phyloP scores from a whole-genome alignment of 2,113 vertebrate genomes.

The Nicator chloris region DNA sequence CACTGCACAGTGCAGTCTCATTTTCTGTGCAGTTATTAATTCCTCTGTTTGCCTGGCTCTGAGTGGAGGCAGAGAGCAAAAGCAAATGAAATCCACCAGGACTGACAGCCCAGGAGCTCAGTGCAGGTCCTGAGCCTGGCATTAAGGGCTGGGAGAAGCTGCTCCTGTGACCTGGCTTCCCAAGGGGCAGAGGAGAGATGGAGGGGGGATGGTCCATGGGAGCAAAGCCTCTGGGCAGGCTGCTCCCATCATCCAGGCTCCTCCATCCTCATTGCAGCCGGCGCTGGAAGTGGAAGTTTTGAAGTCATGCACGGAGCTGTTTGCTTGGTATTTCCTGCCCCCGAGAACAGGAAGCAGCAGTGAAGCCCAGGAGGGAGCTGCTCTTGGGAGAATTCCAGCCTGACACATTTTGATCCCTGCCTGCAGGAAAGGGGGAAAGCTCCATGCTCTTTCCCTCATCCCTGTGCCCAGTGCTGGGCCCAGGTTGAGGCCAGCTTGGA shows the following conservation, averaged over 20 bases:
- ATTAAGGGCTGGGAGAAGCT: neutral
- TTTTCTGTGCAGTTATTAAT: neutral
- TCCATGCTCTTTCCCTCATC: neutral
- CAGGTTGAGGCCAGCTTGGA: neutral
- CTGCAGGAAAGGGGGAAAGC: neutral
- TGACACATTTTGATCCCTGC: constrained; percentile 8
- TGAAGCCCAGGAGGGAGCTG: constrained; percentile 9
- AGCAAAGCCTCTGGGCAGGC: neutral
- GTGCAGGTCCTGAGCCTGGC: neutral
- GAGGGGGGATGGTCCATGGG: neutral
- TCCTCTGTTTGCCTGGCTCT: neutral
- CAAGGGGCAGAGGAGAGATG: neutral
- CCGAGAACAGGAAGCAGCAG: constrained; percentile 48
- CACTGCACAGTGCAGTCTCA: rapidly evolving
- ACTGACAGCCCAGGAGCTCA: neutral
- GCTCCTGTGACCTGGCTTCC: neutral
- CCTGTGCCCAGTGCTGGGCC: neutral
- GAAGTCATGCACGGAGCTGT: constrained; percentile 19
- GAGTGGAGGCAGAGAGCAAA: neutral
- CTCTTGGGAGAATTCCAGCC: constrained; percentile 49
- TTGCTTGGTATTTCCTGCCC: constrained; percentile 64
- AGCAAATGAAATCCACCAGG: neutral
- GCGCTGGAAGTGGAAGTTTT: constrained; percentile 33
- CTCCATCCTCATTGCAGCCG: neutral
- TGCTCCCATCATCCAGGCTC: neutral